Evolutionary conservation across 2,888 invertebrate genomes (phyloP).

Genomic region (Apamea sordens): DNA sequence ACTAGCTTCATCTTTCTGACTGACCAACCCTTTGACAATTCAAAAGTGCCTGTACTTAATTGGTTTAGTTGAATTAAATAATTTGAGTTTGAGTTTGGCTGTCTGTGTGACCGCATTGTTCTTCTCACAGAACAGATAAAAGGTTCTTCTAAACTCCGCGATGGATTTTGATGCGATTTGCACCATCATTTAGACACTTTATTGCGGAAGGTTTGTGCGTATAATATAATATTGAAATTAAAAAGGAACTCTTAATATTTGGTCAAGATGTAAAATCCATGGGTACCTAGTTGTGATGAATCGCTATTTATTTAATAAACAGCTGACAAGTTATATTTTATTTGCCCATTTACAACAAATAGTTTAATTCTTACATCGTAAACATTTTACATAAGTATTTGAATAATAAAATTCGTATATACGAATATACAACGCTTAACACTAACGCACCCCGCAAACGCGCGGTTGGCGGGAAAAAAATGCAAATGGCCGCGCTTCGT

Average conservation of each 20-base stretch:
- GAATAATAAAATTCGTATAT: slow-evolving; percentile 49
- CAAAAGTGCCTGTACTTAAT: too few relatives aligned
- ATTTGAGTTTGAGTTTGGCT: too few relatives aligned
- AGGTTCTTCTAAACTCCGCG: neutral
- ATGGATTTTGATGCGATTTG: neutral
- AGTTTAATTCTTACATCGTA: slow-evolving; percentile 1
- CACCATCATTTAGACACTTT: neutral
- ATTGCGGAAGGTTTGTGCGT: neutral
- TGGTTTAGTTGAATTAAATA: too few relatives aligned
- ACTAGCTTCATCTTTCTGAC: too few relatives aligned
- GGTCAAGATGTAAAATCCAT: neutral
- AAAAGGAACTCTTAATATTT: neutral
- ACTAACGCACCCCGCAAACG: slow-evolving; percentile 68
- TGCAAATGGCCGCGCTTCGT: slow-evolving; percentile 81
- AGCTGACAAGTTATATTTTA: neutral
- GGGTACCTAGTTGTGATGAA: too few relatives aligned
- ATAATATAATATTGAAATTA: neutral
- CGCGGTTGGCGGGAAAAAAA: slow-evolving; percentile 81
- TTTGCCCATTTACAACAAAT: neutral
- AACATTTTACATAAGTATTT: slow-evolving; percentile 29
- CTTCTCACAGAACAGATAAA: too few relatives aligned
- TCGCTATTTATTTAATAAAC: neutral
- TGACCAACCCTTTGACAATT: too few relatives aligned
- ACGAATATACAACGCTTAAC: slow-evolving; percentile 51
- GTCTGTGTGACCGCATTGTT: too few relatives aligned